Evolutionary conservation across 35 echinoderm and acorn worm genomes (phyloP).

Genomic region (Ophiothrix spiculata): DNA sequence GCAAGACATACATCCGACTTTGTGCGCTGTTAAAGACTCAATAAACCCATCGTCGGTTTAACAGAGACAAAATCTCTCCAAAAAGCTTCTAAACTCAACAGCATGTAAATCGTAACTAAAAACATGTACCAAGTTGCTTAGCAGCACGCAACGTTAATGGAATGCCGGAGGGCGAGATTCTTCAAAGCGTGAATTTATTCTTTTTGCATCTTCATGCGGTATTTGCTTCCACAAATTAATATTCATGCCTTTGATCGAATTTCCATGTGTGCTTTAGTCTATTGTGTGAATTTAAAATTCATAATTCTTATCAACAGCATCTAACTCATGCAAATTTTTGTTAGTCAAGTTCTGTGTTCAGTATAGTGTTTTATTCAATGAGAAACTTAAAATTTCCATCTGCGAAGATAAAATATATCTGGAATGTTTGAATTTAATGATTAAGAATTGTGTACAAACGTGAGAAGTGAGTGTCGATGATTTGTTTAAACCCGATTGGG

Average conservation of each 20-base stretch:
- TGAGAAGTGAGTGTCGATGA: too few relatives aligned
- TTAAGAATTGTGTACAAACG: neutral
- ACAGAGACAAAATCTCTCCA: neutral
- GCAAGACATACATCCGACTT: too few relatives aligned
- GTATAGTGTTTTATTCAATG: slow-evolving; percentile 6
- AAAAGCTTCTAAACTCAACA: slow-evolving; percentile 9
- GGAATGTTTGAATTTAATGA: neutral
- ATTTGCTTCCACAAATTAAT: slow-evolving; percentile 10
- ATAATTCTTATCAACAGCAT: neutral
- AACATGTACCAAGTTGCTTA: neutral
- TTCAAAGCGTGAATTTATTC: slow-evolving; percentile 13
- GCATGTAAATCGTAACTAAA: neutral
- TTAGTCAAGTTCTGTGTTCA: too few relatives aligned
- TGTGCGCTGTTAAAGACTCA: too few relatives aligned
- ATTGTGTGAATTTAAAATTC: slow-evolving; percentile 4
- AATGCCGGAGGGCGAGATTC: neutral
- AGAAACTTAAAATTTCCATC: neutral
- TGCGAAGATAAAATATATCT: slow-evolving; percentile 3
- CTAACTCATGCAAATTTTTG: slow-evolving; percentile 1
- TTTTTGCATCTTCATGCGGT: neutral
- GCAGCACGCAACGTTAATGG: neutral
- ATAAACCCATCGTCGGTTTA: too few relatives aligned
- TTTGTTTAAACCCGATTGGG: too few relatives aligned
- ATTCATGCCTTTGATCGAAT: slow-evolving; percentile 1
- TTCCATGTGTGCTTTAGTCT: neutral